Evolutionary conservation across 2,797 vertebrate genomes (phyloP).

Genomic region (Gymnothorax javanicus): DNA sequence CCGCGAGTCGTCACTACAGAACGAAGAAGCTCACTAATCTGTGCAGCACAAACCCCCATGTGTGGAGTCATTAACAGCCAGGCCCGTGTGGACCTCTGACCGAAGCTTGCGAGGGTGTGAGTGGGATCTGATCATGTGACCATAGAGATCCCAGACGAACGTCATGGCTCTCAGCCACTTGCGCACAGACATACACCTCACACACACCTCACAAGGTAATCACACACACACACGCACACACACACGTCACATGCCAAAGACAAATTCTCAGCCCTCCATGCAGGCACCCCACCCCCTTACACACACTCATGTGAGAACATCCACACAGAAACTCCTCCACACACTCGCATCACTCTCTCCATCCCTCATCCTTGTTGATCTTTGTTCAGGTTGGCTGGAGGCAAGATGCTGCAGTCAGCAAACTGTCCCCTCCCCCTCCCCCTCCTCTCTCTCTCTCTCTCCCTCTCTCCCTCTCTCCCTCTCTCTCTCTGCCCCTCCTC

Average conservation of each 20-base stretch:
- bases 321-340: not conserved
- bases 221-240: not conserved
- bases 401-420: constrained; percentile 52
- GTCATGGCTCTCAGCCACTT: no score
- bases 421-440: constrained; percentile 42
- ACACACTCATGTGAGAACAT: not conserved
- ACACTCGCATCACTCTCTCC: not conserved
- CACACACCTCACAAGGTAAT: not conserved
- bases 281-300: not conserved
- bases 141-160: no score
- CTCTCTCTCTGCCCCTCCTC: not conserved
- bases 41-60: no score
- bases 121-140: no score
- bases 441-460: constrained; percentile 15
- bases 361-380: constrained; percentile 13
- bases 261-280: not conserved
- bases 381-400: constrained; percentile 27
- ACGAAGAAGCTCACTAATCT: no score
- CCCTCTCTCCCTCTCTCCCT: not conserved
- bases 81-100: no score
- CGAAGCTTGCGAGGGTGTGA: no score
- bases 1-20: no score
- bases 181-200: not conserved
- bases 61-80: no score
- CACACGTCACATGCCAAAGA: not conserved